Evolutionary conservation across 1,140 invertebrate species (phyloP), one percentile per base, ranked within the genome.

Genomic region (Caenorhabditis inopinata): DNA sequence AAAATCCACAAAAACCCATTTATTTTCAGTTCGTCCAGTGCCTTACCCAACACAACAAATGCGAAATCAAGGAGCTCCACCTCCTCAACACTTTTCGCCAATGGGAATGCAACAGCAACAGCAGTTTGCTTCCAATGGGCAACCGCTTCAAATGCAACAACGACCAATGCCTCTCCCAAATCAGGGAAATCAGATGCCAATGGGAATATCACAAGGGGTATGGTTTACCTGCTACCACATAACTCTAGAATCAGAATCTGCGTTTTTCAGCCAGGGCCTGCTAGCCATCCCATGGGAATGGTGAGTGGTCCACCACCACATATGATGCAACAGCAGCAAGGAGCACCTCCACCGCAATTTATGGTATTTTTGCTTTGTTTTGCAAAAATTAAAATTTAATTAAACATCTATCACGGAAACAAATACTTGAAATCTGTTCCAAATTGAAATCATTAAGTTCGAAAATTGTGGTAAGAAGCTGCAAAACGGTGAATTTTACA

Each of bases 81-180:
- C 58, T 18, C 29, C 12, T 2, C 48, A 68, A 27, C 58, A 68
- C 32, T 68, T 38, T 68, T 38, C 29, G 11, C 32, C 29, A 21
- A 68, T 68, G 58, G 32, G 32, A 18, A 68, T 68, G n/a, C 58
- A n/a, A 68, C 58, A 23, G 16, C 49, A 68, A 21, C 58, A 68
- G 16, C 58, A 68, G 38, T 68, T 68, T 32, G 12, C 16, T 38
- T 32, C 32, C 11, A 68, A 42, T 68, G 58, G 58, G 3, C 58
- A 68, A 21, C 32, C 29, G 11, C 35, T 68, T 4, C 58, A 68
- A 42, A 68, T 68, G 58, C 25, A 18, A 42, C 58, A 38, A 42
- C 1, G 58, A 21, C 32, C 58, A 21, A 68, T 68, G 32, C 51
- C 25, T n/a, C 51, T 14, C 1, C 51, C 25, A 58, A 58, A 58